A percentile compares a stretch with the other conserved stretches of the same genome.
These are phyloP conservation scores for Kryphioiulus occultus DNA, from an alignment of 2,888 invertebrate genomes.

Conservation along the genomic window DNA sequence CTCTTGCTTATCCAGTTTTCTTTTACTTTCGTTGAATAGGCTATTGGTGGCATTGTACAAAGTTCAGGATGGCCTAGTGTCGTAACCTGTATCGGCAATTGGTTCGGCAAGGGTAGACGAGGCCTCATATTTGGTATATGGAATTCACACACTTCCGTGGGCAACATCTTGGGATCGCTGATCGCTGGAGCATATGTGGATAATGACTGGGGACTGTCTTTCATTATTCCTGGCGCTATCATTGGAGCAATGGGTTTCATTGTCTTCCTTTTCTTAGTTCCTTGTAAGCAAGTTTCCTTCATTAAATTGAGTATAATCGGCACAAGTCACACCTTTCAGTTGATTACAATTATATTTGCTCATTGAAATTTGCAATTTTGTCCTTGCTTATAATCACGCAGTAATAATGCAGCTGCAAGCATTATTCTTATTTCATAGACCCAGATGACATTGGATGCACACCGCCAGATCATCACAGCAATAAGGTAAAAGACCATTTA, in stretches of 20 bases:
- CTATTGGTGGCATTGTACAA: constrained; percentile 84
- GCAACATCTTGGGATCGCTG: constrained; percentile 91
- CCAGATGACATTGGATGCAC: constrained; percentile 77
- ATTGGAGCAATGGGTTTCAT: constrained; percentile 76
- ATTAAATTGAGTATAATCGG: background rate
- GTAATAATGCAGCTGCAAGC: constrained; percentile 50
- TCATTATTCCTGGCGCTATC: constrained; percentile 87
- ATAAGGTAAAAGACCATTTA: background rate
- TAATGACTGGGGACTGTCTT: constrained; percentile 87
- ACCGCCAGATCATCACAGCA: constrained; percentile 58
- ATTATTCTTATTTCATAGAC: constrained; percentile 61
- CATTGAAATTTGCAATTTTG: background rate
- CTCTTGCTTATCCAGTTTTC: background rate
- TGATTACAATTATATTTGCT: background rate
- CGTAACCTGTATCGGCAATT: constrained; percentile 90
- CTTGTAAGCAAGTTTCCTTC: constrained; percentile 62
- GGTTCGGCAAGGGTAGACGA: constrained; percentile 83
- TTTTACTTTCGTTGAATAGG: constrained; percentile 64
- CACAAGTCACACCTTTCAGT: background rate
- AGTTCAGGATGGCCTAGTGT: constrained; percentile 98
- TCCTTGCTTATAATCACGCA: constrained; percentile 37
- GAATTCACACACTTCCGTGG: constrained; percentile 96
- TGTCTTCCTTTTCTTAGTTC: constrained; percentile 82
- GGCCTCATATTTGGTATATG: constrained; percentile 91
- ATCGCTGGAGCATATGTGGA: constrained; percentile 88